Conservation (phyloP, 2,113 vertebrate species). For the Psephotus haematonotus region DNA sequence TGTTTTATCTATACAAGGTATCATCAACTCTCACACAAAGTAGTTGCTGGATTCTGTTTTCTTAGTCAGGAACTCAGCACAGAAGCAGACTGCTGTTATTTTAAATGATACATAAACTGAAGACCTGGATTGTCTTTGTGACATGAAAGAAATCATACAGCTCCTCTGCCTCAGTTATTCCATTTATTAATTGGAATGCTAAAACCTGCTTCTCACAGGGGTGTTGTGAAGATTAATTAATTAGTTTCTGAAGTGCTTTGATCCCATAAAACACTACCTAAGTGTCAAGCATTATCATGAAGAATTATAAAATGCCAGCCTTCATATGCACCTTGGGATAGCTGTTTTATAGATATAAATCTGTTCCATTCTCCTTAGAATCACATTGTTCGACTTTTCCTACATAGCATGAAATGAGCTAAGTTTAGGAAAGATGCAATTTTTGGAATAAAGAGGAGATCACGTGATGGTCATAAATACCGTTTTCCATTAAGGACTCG, state of each 20-base stretch:
- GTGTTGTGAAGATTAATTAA: constrained; percentile 45
- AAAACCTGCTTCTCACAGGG: not conserved
- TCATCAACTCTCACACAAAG: not conserved
- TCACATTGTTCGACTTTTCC: not conserved
- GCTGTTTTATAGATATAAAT: not conserved
- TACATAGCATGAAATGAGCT: not conserved
- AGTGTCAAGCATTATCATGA: constrained; percentile 27
- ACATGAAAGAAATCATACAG: not conserved
- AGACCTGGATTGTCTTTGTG: not conserved
- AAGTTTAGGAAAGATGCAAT: not conserved
- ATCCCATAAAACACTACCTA: not conserved
- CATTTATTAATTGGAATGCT: not conserved
- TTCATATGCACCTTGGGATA: constrained; percentile 1
- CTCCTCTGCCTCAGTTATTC: not conserved
- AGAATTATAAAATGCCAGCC: not conserved
- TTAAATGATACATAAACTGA: not conserved
- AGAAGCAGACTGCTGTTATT: not conserved
- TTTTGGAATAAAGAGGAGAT: not conserved
- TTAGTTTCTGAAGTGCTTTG: constrained; percentile 24
- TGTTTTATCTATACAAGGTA: not conserved
- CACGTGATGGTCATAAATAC: not conserved
- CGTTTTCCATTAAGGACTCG: not conserved
- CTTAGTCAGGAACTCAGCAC: not conserved
- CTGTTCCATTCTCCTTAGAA: not conserved
- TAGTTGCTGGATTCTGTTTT: not conserved